Base-by-base conservation (phyloP, 1,140 invertebrate species). In the Drosophila sechellia region DNA sequence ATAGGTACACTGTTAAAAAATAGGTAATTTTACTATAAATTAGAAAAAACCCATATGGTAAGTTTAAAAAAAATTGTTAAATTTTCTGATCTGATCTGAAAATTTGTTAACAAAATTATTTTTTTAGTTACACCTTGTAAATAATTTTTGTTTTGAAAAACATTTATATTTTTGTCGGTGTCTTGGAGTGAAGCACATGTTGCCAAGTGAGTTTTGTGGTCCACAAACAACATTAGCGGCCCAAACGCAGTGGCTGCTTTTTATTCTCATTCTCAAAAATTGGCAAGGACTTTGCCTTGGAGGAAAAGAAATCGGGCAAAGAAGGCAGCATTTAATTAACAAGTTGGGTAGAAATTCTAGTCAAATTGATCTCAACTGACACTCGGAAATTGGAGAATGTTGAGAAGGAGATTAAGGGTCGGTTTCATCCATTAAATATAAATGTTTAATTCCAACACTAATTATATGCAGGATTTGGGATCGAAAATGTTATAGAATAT, bases 291-390 rank as follows among this genome's bases (percentile, higher is more conserved):
- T 31, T 53, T 50, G 69, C 50, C 58, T 74, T 49, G 49, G 58
- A 43, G 48, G 35, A 65, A 45, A 65, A 13, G 42, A 40, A 53
- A 69, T 37, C 27, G 66, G 55, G 61, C 53, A 55, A 50, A 22
- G 55, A 58, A 39, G 46, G 52, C 52, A 40, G 46, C 75, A 79
- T 79, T 79, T 81, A 83, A 81, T 81, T 83, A 81, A 70, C 79
- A 72, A 78, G 55, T 69, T 64, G 77, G 45, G 52, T n/a, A 39
- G 58, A 63, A 49, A 35, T 53, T 39, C 39, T 27, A 50, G 37
- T 35, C 15, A 31, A 42, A 73, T 73, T 46, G 40, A 60, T 46
- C 68, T 39, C 6, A 20, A 70, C 10, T 50, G 45, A 52, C 69
- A 50, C 53, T n/a, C 39, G 48, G 22, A 53, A 55, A 71, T 40